These are phyloP conservation scores for Hirtodrosophila duncani DNA, from an alignment of 2,888 invertebrate genomes.

Conservation along the genomic window DNA sequence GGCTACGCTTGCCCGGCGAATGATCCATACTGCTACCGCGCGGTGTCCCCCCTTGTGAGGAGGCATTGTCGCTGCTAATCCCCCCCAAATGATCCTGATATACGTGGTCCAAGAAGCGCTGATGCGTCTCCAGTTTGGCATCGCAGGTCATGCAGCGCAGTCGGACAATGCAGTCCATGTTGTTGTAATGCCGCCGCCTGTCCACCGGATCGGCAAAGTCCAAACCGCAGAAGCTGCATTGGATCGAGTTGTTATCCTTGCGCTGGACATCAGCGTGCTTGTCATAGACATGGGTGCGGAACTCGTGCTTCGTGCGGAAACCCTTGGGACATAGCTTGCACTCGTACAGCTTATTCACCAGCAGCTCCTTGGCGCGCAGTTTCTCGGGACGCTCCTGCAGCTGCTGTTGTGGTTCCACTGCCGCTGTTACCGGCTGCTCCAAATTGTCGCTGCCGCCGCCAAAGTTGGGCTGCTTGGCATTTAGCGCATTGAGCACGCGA, in stretches of 20 bases:
- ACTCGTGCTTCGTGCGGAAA: constrained; percentile 77
- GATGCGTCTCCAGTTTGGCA: constrained; percentile 76
- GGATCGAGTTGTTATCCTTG: constrained; percentile 75
- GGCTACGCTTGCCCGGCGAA: constrained; percentile 57
- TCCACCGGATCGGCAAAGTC: constrained; percentile 77
- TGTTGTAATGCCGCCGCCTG: constrained; percentile 78
- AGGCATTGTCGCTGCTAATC: constrained; percentile 46
- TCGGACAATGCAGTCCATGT: constrained; percentile 78
- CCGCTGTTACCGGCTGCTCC: neutral
- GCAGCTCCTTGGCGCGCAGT: constrained; percentile 76
- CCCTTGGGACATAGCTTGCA: constrained; percentile 77
- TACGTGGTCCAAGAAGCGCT: constrained; percentile 77
- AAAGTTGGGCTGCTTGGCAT: constrained; percentile 50
- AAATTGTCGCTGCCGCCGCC: constrained; percentile 34
- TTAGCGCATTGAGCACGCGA: constrained; percentile 71
- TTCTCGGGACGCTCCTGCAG: constrained; percentile 65
- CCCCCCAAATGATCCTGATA: constrained; percentile 76
- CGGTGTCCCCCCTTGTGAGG: constrained; percentile 26
- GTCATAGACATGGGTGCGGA: constrained; percentile 78
- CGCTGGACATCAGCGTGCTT: constrained; percentile 77
- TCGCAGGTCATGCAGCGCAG: constrained; percentile 78
- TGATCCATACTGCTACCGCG: constrained; percentile 51
- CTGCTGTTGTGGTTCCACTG: neutral
- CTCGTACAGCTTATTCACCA: constrained; percentile 78
- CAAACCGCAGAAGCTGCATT: constrained; percentile 76